Conservation (phyloP, 2,888 invertebrate genomes). For the Aplocera efformata region DNA sequence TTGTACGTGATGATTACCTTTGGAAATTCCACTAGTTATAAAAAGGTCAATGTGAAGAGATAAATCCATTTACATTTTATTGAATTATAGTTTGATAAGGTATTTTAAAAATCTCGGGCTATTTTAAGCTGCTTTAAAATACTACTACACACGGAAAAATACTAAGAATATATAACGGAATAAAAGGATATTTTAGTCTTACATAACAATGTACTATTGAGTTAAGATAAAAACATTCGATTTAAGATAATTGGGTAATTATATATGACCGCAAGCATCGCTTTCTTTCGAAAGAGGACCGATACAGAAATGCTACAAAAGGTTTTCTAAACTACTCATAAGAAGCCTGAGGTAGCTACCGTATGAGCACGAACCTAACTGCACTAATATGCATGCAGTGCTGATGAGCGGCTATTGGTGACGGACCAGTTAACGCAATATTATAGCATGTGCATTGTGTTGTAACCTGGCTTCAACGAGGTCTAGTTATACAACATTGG, state of each 20-base stretch:
- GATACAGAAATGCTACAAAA: neutral
- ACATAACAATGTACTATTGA: no score
- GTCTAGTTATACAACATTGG: constrained; percentile 62
- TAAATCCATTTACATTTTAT: constrained; percentile 2
- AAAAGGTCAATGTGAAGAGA: constrained; percentile 4
- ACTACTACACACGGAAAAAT: no score
- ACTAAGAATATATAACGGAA: no score
- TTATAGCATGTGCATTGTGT: constrained; percentile 63
- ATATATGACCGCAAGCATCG: no score
- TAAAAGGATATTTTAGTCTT: no score
- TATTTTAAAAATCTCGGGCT: no score
- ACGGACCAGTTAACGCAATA: constrained; percentile 54
- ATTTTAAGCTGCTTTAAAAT: no score
- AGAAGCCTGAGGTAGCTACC: no score
- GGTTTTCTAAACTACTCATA: no score
- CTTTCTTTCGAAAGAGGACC: no score
- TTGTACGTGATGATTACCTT: neutral
- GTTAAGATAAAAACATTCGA: no score
- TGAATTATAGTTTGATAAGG: neutral
- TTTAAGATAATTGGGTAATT: no score
- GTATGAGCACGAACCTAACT: neutral
- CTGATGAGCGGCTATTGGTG: constrained; percentile 31
- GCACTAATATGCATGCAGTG: constrained; percentile 9
- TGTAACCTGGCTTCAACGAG: constrained; percentile 61
- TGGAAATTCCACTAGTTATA: neutral